These are phyloP conservation scores for Eudasyphora cyanicolor DNA, from an alignment of 2,888 invertebrate genomes.

Conservation along the genomic window DNA sequence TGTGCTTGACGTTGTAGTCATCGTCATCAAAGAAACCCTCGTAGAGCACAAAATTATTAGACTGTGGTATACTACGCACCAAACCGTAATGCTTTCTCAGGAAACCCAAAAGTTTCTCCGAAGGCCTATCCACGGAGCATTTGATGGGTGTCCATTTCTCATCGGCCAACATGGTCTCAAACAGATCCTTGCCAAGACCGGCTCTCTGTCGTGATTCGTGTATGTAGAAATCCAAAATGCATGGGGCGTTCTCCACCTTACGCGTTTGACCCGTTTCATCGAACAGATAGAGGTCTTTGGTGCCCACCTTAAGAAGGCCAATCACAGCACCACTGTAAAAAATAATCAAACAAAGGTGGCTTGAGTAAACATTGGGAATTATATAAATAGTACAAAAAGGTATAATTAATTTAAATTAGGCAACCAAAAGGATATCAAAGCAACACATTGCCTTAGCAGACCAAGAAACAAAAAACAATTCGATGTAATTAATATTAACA, in stretches of 20 bases:
- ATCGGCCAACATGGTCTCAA: constrained; percentile 91
- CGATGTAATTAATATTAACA: constrained; percentile 7
- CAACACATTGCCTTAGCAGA: too few relatives aligned
- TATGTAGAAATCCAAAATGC: constrained; percentile 96
- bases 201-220: constrained; percentile 90
- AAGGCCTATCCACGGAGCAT: constrained; percentile 96
- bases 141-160: constrained; percentile 85
- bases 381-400: too few relatives aligned
- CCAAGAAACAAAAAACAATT: neutral
- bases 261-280: constrained; percentile 86
- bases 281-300: constrained; percentile 93
- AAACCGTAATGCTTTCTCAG: constrained; percentile 90
- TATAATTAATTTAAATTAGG: constrained; percentile 5
- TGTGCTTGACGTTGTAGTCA: constrained; percentile 69
- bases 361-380: too few relatives aligned
- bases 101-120: constrained; percentile 92
- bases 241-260: constrained; percentile 90
- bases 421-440: constrained; percentile 4
- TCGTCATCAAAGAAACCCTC: constrained; percentile 86
- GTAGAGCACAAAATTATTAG: constrained; percentile 93
- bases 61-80: constrained; percentile 86
- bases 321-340: constrained; percentile 86
- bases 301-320: constrained; percentile 94
- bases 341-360: neutral
- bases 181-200: constrained; percentile 91